These are phyloP conservation scores for Gavialis gangeticus DNA, from an alignment of 2,113 vertebrate genomes.

Conservation along the genomic window DNA sequence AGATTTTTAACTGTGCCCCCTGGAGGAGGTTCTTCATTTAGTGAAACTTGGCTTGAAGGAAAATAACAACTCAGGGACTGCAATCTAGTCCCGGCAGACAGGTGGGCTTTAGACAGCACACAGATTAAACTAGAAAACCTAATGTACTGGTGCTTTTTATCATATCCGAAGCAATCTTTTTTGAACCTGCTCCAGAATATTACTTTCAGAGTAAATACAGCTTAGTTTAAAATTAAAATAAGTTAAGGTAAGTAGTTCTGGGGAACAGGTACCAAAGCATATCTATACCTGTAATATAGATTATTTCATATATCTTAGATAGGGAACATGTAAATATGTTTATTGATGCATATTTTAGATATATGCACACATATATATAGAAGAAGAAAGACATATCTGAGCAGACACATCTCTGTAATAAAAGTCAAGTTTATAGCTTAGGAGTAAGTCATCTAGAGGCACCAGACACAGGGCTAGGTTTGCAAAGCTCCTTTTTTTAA, in stretches of 20 bases:
- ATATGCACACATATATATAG: not conserved
- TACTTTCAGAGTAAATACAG: constrained; percentile 27
- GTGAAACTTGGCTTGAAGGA: constrained; percentile 47
- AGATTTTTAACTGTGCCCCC: constrained; percentile 44
- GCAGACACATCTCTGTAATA: not conserved
- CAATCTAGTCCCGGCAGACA: constrained; percentile 8
- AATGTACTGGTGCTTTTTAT: constrained; percentile 26
- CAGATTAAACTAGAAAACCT: constrained; percentile 48
- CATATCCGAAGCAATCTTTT: constrained; percentile 19
- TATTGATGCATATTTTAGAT: not conserved
- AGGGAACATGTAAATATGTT: not conserved
- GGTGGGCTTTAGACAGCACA: constrained; percentile 34
- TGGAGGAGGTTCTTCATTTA: constrained; percentile 52
- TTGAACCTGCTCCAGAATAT: constrained; percentile 14
- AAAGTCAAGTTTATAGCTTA: not conserved
- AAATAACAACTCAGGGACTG: constrained; percentile 31
- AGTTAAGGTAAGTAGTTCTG: constrained; percentile 1
- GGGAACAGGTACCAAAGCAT: not conserved
- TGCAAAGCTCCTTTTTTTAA: not conserved
- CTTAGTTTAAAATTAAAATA: constrained; percentile 56
- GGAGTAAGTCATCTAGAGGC: not conserved
- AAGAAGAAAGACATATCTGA: not conserved
- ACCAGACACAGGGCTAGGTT: not conserved
- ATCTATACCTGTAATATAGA: constrained; percentile 6
- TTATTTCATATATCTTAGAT: constrained; percentile 9